A percentile compares a stretch with the other conserved stretches of the same genome.
Conservation (phyloP, 53 echinoderm and acorn worm genomes). For the Temnopleurus reevesii region DNA sequence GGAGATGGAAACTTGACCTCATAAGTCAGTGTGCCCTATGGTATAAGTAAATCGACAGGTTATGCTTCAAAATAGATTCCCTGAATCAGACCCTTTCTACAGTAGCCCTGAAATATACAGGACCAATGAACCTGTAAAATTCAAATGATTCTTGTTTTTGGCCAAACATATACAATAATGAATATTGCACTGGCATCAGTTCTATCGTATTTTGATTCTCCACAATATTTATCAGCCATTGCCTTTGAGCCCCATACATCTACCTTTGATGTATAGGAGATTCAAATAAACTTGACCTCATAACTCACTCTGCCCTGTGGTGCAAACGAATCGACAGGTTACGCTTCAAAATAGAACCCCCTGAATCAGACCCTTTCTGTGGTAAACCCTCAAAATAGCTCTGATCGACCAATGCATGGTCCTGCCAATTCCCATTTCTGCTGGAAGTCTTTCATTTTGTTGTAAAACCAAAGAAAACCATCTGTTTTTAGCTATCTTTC, state of each 20-base stretch:
- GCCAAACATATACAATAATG: too few relatives aligned
- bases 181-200: too few relatives aligned
- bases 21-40: background rate
- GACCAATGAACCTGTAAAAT: too few relatives aligned
- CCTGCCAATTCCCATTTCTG: constrained; percentile 41
- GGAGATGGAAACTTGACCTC: background rate
- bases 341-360: background rate
- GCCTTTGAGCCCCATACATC: too few relatives aligned
- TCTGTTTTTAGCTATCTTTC: constrained; percentile 3
- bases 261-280: too few relatives aligned
- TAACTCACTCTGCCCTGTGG: background rate
- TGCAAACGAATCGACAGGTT: background rate
- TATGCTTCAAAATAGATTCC: background rate
- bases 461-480: background rate
- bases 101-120: background rate
- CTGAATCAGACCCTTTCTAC: background rate
- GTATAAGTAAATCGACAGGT: background rate
- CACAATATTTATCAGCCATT: too few relatives aligned
- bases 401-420: background rate
- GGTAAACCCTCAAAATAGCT: constrained; percentile 11
- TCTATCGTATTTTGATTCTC: too few relatives aligned
- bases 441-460: constrained; percentile 29
- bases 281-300: background rate
- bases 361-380: background rate
- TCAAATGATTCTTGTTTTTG: too few relatives aligned